phyloP scores from a whole-genome alignment of 2,797 vertebrate genomes.

The Sparus aurata region DNA sequence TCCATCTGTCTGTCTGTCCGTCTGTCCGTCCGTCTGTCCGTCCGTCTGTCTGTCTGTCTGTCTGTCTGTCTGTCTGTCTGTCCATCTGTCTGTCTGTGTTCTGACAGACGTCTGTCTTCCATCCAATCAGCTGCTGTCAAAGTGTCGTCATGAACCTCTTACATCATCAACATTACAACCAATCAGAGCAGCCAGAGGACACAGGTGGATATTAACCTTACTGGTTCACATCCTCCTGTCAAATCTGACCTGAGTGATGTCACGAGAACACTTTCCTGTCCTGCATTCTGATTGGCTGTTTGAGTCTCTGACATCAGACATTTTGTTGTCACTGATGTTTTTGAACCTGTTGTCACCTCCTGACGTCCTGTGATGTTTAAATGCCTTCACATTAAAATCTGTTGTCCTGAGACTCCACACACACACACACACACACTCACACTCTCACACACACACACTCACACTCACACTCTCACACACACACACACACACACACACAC shows the following conservation, averaged over 20 bases:
- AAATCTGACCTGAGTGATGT: background rate
- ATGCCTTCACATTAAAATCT: conserved; percentile 2
- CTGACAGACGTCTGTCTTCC: too few relatives aligned
- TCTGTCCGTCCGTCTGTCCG: too few relatives aligned
- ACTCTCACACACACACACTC: background rate
- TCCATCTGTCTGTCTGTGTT: too few relatives aligned
- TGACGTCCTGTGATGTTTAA: conserved; percentile 14
- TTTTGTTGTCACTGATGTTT: background rate
- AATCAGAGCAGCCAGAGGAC: background rate
- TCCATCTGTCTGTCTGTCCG: too few relatives aligned
- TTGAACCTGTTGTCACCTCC: background rate
- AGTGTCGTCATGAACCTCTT: background rate
- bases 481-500: background rate
- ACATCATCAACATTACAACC: background rate
- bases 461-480: conserved; percentile 5
- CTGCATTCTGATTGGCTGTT: conserved; percentile 1
- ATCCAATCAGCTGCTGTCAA: too few relatives aligned
- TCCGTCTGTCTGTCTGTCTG: too few relatives aligned
- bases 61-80: too few relatives aligned
- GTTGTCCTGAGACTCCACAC: background rate
- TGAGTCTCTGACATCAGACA: background rate
- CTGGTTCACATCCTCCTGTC: background rate
- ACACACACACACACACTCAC: background rate
- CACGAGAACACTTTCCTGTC: background rate
- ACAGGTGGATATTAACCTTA: background rate